Evolutionary conservation across 2,113 vertebrate species (phyloP), one percentile per base, ranked within the genome.

Genomic region (Heterotis niloticus): DNA sequence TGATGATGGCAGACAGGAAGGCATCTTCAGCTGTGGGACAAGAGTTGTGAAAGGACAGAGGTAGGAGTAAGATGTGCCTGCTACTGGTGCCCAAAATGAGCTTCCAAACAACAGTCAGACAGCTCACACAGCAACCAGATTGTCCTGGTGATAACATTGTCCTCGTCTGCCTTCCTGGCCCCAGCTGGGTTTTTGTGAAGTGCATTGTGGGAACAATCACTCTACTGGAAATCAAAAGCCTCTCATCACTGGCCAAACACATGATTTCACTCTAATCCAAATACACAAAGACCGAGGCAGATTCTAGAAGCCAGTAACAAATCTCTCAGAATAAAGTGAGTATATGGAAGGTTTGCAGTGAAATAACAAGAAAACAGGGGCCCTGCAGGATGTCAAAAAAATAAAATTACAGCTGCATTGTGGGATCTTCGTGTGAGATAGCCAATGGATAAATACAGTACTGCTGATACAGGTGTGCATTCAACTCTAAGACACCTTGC

Each of bases 1-100:
- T 98, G 90, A 99, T 98, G 86, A 99, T 95, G 83, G 97, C 97
- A 0, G 96, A 97, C 78, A 99, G 92, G 88, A 99, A 99, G 78
- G 97, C 92, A 88, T 99, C 97, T 90, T 99, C 98, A 79, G 96
- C 98, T 99, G 90, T 14, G 82, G 75, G 76, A 81, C 26, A 83
- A 80, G 69, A 18, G 5, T 64, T 24, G 29, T 0, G 23, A 26
- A 16, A 7, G 59, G 9, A 1, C 28, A 64, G n/a, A 16, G 51
- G 76, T 51, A 56, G 64, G 64, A 20, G n/a, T 7, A 20, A 26
- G 13, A 9, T 26, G 5, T n/a, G 13, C 23, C 64, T 70, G 29
- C 11, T 16, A 28, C 29, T 56, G 64, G 64, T n/a, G 57, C 9
- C 29, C 14, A 13, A 14, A 26, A 44, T 18, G 11, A 5, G 65